Base-by-base conservation (phyloP, 2,797 vertebrate species). In the Platalea minor region DNA sequence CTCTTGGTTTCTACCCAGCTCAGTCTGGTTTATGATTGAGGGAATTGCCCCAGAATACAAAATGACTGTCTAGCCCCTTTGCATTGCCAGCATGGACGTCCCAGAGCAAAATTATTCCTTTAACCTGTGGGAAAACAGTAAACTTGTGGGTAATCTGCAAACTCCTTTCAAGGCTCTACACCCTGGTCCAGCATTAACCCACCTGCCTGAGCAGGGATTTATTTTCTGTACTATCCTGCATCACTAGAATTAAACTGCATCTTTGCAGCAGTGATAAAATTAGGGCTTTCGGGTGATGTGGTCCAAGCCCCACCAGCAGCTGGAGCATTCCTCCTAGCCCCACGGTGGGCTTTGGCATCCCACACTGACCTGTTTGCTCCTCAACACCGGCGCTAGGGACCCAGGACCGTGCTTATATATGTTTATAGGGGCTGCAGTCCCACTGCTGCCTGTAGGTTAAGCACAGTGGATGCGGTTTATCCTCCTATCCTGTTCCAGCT, bases 311-410 rank as follows among this genome's bases (percentile, higher is more conserved):
- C 23, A 20, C 2, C 67, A 79, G 50, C 63, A 57, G 20, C 82
- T 24, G 46, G 16, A 85, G 8, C 3, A 0, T 64, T 63, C 29
- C 35, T 79, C 16, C 31, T 33, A 9, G 59, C 31, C 19, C 53
- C 7, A 0, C 2, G 1, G 8, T 31, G 68, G 25, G 17, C 21
- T 89, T 85, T 54, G 56, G 24, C 50, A 61, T 76, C 37, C 41
- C 20, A 12, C 25, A 4, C 20, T 31, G 59, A 33, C 13, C 53
- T 39, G 11, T 54, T 35, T 33, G 10, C 43, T 74, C 64, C 26
- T 63, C 83, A 23, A 0, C 6, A 56, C 1, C 31, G 3, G 0
- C 46, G 4, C 7, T 11, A 19, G 41, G 3, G 15, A 54, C 18
- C 19, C 6, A 1, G 67, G 46, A 78, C 64, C 10, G 29, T 25